Base-by-base conservation (phyloP, 2,113 vertebrate species). In the Athene noctua region DNA sequence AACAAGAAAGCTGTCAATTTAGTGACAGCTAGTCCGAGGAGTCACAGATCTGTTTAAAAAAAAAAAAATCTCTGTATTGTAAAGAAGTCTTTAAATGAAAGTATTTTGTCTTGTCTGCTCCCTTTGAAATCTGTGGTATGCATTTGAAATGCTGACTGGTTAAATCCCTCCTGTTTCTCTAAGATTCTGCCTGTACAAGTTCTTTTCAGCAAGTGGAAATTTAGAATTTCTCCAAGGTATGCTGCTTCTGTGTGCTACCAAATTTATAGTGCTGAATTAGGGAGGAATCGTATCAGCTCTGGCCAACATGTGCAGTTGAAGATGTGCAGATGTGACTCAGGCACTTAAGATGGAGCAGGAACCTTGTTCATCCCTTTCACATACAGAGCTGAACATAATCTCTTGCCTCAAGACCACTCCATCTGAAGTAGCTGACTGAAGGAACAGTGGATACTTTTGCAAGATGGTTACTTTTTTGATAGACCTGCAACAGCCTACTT, bases 181-280 rank as follows among this genome's bases (percentile, higher is more conserved):
- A 55, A 58, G 27, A 80, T 91, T 90, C 85, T 95, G 61, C 51
- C 44, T 36, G 66, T 58, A 67, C 38, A 55, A 83, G 29, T 88
- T 91, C 90, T 80, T 92, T 62, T 72, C 10, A 6, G 75, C 58
- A 85, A 70, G 29, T 66, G n/a, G 26, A 92, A 95, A 73, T 80
- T 70, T 66, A 59, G 73, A 87, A 89, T 91, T 92, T 94, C 92
- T 94, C 83, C 61, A 80, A 88, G 77, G 72, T 91, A 34, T 67
- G 44, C 46, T 49, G n/a, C 38, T 86, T 78, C 51, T 80, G 25
- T 11, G 2, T 85, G 61, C 73, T 79, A 51, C 62, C 46, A 72
- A 1, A 91, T 88, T 91, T 80, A 12, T 52, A 89, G 27, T 38
- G 21, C 63, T 90, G 80, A 84, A 81, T 84, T 79, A 61, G 68